Evolutionary conservation across 2,888 invertebrate genomes (phyloP), one percentile per base, ranked within the genome.

Genomic region (Matsumyia berberina): DNA sequence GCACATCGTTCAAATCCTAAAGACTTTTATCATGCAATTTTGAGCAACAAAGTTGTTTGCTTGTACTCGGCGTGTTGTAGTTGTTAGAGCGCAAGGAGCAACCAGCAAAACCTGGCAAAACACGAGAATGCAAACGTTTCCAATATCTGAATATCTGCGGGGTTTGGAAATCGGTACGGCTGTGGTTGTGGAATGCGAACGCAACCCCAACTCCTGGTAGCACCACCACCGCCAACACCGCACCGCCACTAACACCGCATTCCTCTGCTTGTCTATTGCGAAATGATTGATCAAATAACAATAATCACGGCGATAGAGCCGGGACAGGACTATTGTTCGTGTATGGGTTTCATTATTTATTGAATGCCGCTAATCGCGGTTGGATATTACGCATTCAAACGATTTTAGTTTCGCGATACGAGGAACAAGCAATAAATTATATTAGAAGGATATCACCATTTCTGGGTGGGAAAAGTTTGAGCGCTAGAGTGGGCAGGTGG

Each of bases 261-360:
- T 39, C 35, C 62, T 31, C 42, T n/a, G 55, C 33, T 64, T 79
- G 73, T 83, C 73, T 79, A 64, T 73, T 73, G 79, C 69, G 69
- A 79, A 79, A 83, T 79, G 79, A 83, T 83, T 83, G 83, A 83
- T 83, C 79, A 83, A 83, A 83, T 83, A 83, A 79, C 83, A 83
- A 83, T 83, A 83, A 83, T 74, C 83, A 69, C 67, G 79, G 62
- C 79, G 69, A 78, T 82, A 64, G 77, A 82, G 78, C 67, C 33
- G 17, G 51, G 44, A 49, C 53, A 72, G 66, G 37, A 67, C 51
- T 44, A 73, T 72, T 82, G 82, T 77, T 82, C 78, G 82, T 82
- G 82, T 83, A 74, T 83, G 67, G 78, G 67, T 83, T 83, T 79
- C 83, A 74, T 83, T 83, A 73, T 83, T 79, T 83, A 74, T 83